Percentiles rank a stretch among this genome's conserved stretches.
Evolutionary conservation across 2,888 invertebrate genomes (phyloP).

Genomic region (Argyra leucocephala): DNA sequence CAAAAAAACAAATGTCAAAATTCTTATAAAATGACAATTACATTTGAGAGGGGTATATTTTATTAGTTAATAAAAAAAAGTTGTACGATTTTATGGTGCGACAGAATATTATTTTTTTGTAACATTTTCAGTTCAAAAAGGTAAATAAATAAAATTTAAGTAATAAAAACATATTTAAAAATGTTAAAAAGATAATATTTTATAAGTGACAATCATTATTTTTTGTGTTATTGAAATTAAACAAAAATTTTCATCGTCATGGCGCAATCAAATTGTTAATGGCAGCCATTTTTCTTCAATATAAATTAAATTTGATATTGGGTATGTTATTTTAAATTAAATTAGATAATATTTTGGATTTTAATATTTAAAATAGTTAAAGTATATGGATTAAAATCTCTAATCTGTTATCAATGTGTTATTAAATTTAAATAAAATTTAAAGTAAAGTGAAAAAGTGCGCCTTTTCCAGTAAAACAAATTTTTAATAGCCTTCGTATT

Average conservation of each 20-base stretch:
- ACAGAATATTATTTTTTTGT: constrained; percentile 4
- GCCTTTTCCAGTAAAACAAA: background rate
- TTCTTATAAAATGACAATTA: too few relatives aligned
- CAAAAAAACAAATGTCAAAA: too few relatives aligned
- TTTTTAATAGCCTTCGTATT: too few relatives aligned
- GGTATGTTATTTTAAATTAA: background rate
- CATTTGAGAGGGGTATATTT: background rate
- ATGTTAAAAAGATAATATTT: background rate
- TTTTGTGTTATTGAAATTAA: background rate
- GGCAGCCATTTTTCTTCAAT: background rate
- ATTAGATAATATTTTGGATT: background rate
- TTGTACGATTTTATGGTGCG: background rate
- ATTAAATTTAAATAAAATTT: too few relatives aligned
- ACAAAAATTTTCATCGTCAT: background rate
- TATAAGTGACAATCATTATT: background rate
- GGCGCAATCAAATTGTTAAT: constrained; percentile 1
- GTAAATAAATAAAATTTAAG: background rate
- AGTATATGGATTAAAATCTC: too few relatives aligned
- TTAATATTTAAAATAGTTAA: too few relatives aligned
- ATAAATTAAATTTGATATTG: background rate
- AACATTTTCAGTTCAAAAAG: background rate
- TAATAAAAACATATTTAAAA: too few relatives aligned
- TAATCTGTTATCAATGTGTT: too few relatives aligned
- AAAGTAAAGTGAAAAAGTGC: background rate
- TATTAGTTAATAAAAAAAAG: background rate